Evolutionary conservation across 1,140 invertebrate species (phyloP), one percentile per base, ranked within the genome.

Genomic region (Trichonephila clavata): DNA sequence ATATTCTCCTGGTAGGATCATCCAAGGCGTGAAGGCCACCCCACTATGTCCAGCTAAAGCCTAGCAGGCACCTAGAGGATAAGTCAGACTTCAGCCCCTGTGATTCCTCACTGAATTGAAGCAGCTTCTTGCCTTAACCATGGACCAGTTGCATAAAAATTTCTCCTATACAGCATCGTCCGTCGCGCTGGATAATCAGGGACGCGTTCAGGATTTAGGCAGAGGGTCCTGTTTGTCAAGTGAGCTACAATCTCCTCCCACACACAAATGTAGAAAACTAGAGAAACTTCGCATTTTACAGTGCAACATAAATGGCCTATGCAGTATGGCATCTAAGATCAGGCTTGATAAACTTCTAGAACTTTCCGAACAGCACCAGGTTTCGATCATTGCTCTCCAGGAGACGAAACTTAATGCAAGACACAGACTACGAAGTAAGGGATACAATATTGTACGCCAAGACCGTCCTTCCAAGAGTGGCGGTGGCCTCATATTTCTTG

Each of bases 201-300:
- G 24, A 63, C 61, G 6, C 50, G 24, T 2, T 39, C 57, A 39
- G 59, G 59, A 86, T 61, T 86, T 63, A 63, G 57, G 84, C 60
- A 59, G 50, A 86, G 21, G 50, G 59, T 86, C n/a, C n/a, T 21
- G 84, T 24, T n/a, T 18, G 59, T 61, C 8, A 86, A 61, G n/a
- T 86, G 8, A 14, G 84, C 24, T 60, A 86, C 57, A 86, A 59
- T 86, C 84, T 86, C 84, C 84, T 18, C 84, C 18, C 10, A 61
- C 14, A n/a, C 1, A n/a, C n/a, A n/a, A n/a, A n/a, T n/a, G 0
- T n/a, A 61, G n/a, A 20, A 27, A 61, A 57, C 20, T 43, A 4
- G 59, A 5, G 60, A 86, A 86, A 20, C 24, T 86, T 10, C 57
- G 20, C 13, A 61, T 86, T 10, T 18, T 86, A 10, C 84, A 86